Conservation (phyloP, 2,797 vertebrate species). For the Chelon auratus region DNA sequence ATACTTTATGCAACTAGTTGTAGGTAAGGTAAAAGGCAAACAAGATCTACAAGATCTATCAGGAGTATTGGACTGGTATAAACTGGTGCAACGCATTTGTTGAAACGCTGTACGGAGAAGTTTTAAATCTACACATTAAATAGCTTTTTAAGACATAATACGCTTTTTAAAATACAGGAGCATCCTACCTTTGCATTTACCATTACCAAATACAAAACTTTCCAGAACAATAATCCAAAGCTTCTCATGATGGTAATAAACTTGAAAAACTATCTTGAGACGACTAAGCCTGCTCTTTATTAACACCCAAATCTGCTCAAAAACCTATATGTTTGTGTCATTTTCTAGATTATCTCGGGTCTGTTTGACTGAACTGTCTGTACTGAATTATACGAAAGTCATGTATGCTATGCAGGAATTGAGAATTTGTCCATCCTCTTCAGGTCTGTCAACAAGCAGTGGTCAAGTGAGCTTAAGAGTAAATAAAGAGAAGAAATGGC, state of each 20-base stretch:
- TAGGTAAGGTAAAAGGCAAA: neutral
- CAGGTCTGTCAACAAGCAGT: too few species aligned
- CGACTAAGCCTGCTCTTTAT: neutral
- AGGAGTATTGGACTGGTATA: neutral
- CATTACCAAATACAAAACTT: neutral
- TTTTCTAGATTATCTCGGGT: too few species aligned
- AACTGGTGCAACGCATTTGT: neutral
- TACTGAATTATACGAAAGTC: too few species aligned
- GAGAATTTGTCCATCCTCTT: too few species aligned
- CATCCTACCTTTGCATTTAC: neutral
- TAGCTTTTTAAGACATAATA: neutral
- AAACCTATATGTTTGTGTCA: too few species aligned
- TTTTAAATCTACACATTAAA: neutral
- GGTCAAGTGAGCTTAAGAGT: too few species aligned
- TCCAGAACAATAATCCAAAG: neutral
- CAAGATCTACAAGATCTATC: neutral
- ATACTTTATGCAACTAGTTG: neutral
- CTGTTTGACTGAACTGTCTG: too few species aligned
- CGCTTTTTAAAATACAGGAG: neutral
- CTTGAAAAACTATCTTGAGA: neutral
- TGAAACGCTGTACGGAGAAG: neutral
- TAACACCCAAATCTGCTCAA: neutral
- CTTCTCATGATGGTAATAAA: too few species aligned
- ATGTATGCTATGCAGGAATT: too few species aligned
- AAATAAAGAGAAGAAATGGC: too few species aligned